phyloP scores from a whole-genome alignment of 2,113 vertebrate species.

The Channa argus region DNA sequence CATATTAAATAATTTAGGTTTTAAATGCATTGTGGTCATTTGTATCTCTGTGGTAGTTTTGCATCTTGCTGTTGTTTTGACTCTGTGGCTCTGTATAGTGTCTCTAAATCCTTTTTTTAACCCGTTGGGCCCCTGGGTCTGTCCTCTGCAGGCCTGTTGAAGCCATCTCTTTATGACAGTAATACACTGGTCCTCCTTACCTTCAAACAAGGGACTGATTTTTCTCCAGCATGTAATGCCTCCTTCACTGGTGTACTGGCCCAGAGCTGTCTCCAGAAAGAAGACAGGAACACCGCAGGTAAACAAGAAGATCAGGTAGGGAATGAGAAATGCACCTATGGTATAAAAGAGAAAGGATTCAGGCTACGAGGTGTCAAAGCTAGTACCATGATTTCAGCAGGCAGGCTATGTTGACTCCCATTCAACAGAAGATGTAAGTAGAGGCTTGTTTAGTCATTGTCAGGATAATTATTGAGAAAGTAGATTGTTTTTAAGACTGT shows the following conservation, averaged over 20 bases:
- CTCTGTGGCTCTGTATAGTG: too few species aligned
- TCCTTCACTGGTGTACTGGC: conserved; percentile 94
- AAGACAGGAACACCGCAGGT: conserved; percentile 94
- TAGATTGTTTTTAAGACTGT: too few species aligned
- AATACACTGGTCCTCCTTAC: conserved; percentile 64
- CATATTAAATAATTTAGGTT: not conserved
- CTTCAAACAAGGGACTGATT: conserved; percentile 94
- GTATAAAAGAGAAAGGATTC: not conserved
- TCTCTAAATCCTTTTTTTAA: too few species aligned
- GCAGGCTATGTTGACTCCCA: too few species aligned
- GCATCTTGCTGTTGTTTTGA: not conserved
- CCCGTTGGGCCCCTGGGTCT: too few species aligned
- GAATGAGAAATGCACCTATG: conserved; percentile 95
- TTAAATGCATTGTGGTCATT: too few species aligned
- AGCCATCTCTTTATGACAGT: too few species aligned
- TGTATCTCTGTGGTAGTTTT: not conserved
- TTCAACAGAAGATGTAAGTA: too few species aligned
- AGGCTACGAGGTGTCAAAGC: not conserved
- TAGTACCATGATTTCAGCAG: too few species aligned
- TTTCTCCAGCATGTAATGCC: conserved; percentile 92
- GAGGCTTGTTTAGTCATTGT: too few species aligned
- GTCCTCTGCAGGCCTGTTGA: too few species aligned
- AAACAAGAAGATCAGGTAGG: conserved; percentile 95
- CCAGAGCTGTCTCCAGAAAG: conserved; percentile 90
- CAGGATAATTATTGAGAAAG: too few species aligned